Conservation (phyloP, 2,797 vertebrate genomes). For the Cottoperca gobio region DNA sequence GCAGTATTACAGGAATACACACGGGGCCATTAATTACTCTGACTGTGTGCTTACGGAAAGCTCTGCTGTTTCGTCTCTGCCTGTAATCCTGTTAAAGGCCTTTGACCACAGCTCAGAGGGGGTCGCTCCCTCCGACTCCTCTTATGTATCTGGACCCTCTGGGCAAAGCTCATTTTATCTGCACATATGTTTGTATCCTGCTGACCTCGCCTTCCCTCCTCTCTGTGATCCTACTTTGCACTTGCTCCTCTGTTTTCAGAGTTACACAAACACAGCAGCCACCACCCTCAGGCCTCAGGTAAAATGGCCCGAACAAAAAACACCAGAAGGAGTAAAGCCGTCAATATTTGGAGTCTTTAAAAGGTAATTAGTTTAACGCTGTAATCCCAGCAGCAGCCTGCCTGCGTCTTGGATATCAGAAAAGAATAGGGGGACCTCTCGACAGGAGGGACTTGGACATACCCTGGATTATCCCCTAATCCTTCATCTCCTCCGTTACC, state of each 20-base stretch:
- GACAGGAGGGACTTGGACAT: slow-evolving; percentile 61
- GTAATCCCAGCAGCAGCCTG: slow-evolving; percentile 63
- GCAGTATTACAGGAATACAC: slow-evolving; percentile 51
- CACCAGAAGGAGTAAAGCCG: not conserved
- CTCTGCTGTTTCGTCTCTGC: slow-evolving; percentile 52
- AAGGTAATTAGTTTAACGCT: slow-evolving; percentile 53
- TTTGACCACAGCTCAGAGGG: slow-evolving; percentile 61
- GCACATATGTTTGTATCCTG: slow-evolving; percentile 28
- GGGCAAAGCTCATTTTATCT: slow-evolving; percentile 51
- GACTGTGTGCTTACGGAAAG: slow-evolving; percentile 49
- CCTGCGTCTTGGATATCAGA: slow-evolving; percentile 28
- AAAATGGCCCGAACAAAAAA: slow-evolving; percentile 21
- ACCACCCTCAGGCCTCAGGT: slow-evolving; percentile 21
- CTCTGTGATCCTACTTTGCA: slow-evolving; percentile 18
- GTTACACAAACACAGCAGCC: slow-evolving; percentile 31
- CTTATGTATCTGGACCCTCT: slow-evolving; percentile 29
- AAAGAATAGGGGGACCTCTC: slow-evolving; percentile 37
- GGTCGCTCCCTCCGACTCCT: slow-evolving; percentile 40
- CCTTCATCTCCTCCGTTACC: slow-evolving; percentile 60
- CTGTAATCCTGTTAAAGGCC: slow-evolving; percentile 68
- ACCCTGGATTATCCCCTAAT: slow-evolving; percentile 82
- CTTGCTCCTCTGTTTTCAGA: slow-evolving; percentile 52
- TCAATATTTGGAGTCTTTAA: slow-evolving; percentile 35
- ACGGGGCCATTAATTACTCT: slow-evolving; percentile 47
- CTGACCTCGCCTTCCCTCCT: slow-evolving; percentile 18